Percentiles rank a stretch among this genome's conserved stretches.
Evolutionary conservation across 2,888 invertebrate genomes (phyloP).

Genomic region (Callinectes sapidus): DNA sequence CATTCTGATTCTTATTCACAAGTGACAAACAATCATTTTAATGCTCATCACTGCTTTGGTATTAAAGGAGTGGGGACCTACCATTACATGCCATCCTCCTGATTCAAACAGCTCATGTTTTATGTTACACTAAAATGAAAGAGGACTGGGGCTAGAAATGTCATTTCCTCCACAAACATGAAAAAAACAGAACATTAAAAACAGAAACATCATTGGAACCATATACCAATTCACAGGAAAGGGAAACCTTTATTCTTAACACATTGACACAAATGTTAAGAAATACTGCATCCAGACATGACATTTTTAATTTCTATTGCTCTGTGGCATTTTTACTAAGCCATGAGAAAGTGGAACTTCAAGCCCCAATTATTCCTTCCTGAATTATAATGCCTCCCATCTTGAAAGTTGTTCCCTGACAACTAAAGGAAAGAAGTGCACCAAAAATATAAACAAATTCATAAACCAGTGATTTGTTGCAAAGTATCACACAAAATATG

Average conservation of each 20-base stretch:
- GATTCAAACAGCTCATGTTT: neutral
- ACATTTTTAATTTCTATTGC: neutral
- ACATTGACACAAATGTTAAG: neutral
- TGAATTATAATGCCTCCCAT: neutral
- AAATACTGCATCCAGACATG: neutral
- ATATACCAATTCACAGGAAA: neutral
- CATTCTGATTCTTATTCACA: neutral
- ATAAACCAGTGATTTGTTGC: neutral
- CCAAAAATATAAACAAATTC: neutral
- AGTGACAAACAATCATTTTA: neutral
- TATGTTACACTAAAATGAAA: neutral
- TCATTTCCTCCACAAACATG: neutral
- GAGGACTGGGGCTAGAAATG: neutral
- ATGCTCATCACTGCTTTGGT: neutral
- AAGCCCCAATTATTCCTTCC: neutral
- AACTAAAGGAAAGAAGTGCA: neutral
- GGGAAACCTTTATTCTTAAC: neutral
- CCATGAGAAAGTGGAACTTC: neutral
- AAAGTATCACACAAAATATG: neutral
- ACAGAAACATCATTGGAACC: neutral
- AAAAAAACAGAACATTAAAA: neutral
- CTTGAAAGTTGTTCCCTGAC: neutral
- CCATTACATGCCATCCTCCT: slow-evolving; percentile 6
- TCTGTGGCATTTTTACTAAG: neutral
- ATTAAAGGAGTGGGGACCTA: neutral